Percentiles rank a stretch among this genome's conserved stretches.
Conservation (phyloP, 92 coral and sea anemone genomes). For the Zoanthus gigantus region DNA sequence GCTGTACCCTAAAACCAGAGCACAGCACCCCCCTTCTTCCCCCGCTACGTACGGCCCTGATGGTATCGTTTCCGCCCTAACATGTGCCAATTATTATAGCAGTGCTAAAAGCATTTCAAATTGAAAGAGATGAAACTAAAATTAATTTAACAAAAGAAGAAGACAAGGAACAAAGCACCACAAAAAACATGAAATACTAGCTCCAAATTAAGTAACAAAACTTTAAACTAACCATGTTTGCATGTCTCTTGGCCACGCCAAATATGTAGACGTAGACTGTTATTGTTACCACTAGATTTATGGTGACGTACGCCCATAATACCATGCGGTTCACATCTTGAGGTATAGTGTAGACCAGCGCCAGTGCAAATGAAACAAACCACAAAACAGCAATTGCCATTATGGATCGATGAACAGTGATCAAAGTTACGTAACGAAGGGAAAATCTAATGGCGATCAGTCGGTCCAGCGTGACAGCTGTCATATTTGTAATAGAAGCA, state of each 20-base stretch:
- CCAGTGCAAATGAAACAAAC: slow-evolving; percentile 3
- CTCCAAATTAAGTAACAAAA: neutral
- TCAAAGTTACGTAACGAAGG: slow-evolving; percentile 31
- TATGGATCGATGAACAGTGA: slow-evolving; percentile 32
- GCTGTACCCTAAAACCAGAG: slow-evolving; percentile 66
- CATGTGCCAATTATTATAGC: too few relatives aligned
- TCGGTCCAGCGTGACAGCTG: slow-evolving; percentile 48
- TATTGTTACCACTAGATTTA: neutral
- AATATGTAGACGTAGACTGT: slow-evolving; percentile 16
- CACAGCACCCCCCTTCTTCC: neutral
- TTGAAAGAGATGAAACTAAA: too few relatives aligned
- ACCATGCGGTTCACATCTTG: neutral
- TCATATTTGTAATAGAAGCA: neutral
- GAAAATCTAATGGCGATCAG: neutral
- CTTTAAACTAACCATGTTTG: slow-evolving; percentile 6
- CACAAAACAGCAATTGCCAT: neutral
- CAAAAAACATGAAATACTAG: too few relatives aligned
- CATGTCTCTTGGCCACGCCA: neutral
- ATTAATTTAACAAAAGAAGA: too few relatives aligned
- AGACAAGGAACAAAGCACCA: too few relatives aligned
- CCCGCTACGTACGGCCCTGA: too few relatives aligned
- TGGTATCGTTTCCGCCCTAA: too few relatives aligned
- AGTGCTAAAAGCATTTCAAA: too few relatives aligned
- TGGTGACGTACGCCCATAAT: slow-evolving; percentile 12
- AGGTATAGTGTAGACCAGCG: slow-evolving; percentile 2